Evolutionary conservation across 2,888 invertebrate genomes (phyloP), one percentile per base, ranked within the genome.

Genomic region (Tetragnatha montana): DNA sequence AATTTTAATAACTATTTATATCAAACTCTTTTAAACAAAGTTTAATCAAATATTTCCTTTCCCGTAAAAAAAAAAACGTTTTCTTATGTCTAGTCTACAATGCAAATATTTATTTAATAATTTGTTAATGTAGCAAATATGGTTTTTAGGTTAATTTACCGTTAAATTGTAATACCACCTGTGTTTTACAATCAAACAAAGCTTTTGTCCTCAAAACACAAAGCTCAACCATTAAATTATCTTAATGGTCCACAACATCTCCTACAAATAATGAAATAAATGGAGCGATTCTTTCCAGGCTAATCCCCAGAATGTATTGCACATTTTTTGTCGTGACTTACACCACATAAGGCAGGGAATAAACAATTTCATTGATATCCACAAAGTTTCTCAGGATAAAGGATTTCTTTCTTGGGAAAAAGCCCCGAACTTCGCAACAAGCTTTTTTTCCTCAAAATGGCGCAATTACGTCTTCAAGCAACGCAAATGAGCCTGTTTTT

Each of bases 401-500:
- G 49, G 50, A 22, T 14, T 74, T 76, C 60, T 74, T 47, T 74
- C 51, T 60, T 6, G 12, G n/a, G 14, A 70, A 79, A 80, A 73
- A 73, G 73, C n/a, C 35, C 35, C 35, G 4, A 19, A 60, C 60
- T 60, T 60, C 10, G 14, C 60, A 8, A 50, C 50, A 76, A 76
- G 76, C n/a, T 19, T 81, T 21, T 81, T 49, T 71, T 51, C 49
- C 60, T 22, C 50, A 35, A n/a, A n/a, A 35, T 35, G 35, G 21
- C 7, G 71, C 49, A 81, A 70, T 82, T 82, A 82, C 60, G 74
- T 17, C 82, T 82, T 82, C 74, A 21, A 82, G 50, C 60, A 50
- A 69, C 83, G 60, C 49, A 84, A 84, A 84, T 76, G 76, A 76
- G 83, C 50, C 35, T 75, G 75, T 84, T 84, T 84, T 84, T 76